A percentile compares a stretch with the other conserved stretches of the same genome.
Evolutionary conservation across 2,797 vertebrate species (phyloP).

Genomic region (Sus cebifrons): DNA sequence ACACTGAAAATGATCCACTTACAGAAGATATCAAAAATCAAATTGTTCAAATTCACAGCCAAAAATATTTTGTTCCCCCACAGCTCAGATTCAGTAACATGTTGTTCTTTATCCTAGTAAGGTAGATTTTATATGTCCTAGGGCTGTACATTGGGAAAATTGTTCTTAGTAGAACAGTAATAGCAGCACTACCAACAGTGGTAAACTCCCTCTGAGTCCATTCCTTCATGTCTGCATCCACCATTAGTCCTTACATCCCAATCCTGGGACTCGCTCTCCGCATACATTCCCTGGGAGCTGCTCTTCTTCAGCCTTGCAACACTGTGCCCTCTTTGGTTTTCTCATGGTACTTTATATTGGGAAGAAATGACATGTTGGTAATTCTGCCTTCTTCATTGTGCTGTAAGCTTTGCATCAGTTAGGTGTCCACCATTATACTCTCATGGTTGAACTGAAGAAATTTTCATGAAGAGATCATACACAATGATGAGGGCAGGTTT

Average conservation of each 20-base stretch:
- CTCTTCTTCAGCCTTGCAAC: not conserved
- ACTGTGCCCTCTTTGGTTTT: not conserved
- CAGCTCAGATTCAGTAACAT: not conserved
- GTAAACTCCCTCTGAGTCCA: not conserved
- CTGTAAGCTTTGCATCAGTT: not conserved
- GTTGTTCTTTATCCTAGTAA: not conserved
- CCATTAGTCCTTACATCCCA: not conserved
- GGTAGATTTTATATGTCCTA: not conserved
- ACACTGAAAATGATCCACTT: not conserved
- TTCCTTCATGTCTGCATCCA: not conserved
- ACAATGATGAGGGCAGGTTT: not conserved
- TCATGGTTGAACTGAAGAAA: not conserved
- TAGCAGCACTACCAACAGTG: not conserved
- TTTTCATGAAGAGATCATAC: not conserved
- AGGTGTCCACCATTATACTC: not conserved
- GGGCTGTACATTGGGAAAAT: not conserved
- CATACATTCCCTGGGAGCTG: not conserved
- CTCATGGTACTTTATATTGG: not conserved
- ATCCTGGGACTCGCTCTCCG: not conserved
- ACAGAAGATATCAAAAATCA: conserved; percentile 27
- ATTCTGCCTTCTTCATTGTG: not conserved
- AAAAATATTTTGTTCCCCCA: not conserved
- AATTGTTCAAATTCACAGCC: not conserved
- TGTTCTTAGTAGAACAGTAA: not conserved
- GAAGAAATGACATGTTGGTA: not conserved